Base-by-base conservation (phyloP, 2,113 vertebrate species). In the Phycodurus eques region DNA sequence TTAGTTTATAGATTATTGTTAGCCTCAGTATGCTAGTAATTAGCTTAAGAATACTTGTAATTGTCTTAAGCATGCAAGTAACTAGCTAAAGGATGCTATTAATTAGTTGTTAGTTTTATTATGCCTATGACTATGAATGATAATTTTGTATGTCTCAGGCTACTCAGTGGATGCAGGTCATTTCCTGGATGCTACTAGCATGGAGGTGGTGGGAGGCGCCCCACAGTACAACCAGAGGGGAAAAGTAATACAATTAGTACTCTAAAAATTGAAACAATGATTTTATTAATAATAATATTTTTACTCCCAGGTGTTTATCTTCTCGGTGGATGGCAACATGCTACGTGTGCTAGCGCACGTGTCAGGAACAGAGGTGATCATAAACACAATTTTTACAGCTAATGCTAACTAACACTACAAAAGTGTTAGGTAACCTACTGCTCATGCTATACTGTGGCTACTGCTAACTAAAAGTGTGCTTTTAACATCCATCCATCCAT, bases 91-190 rank as follows among this genome's bases (percentile, higher is more conserved):
- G 46, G 47, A 49, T 49, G 13, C 13, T 5, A 17, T 15, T 5
- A 49, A 49, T 49, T 4, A 49, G 46, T 17, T 22, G 9, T n/a
- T 22, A 3, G 12, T 33, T 60, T 60, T 6, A 7, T 15, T 33
- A 2, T 7, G 2, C 27, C 10, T 13, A 31, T 59, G 8, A 10
- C 10, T 13, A 5, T 0, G 12, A 27, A 27, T 8, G 20, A 3
- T 20, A 27, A 12, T 59, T 59, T 59, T 15, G 27, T 49, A 22
- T 67, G 31, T 44, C 75, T 49, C 86, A 99, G 98, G 98, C 3
- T 99, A 99, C 75, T 93, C 98, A 5, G 96, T 98, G 33, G 94
- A 94, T 76, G 96, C 95, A 0, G 98, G 98, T 47, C 93, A 95
- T 79, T 98, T 98, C 85, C 82, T 91, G 67, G 84, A 90, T 64